These are phyloP conservation scores for Dasypus novemcinctus DNA, from an alignment of 2,113 vertebrate species.

Conservation along the genomic window DNA sequence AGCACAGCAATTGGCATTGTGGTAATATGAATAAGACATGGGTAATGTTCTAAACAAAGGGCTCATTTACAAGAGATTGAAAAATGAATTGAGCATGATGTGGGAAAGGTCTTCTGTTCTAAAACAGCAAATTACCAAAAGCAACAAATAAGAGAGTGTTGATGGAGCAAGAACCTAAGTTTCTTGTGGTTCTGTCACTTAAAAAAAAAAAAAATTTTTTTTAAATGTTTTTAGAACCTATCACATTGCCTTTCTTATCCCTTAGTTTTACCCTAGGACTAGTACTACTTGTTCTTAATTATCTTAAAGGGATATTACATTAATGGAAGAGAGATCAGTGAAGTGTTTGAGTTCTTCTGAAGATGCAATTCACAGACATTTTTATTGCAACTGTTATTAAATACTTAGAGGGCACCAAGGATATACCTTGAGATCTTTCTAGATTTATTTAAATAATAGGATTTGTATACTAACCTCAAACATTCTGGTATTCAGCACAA, in stretches of 20 bases:
- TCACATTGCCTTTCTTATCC: not conserved
- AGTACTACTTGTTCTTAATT: slow-evolving; percentile 5
- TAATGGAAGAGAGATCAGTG: not conserved
- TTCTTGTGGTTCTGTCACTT: not conserved
- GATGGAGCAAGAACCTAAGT: not conserved
- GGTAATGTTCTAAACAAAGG: not conserved
- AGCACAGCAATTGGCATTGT: not conserved
- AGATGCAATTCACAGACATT: not conserved
- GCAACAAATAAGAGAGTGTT: not conserved
- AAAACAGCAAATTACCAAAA: not conserved
- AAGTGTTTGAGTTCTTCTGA: not conserved
- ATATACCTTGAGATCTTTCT: not conserved
- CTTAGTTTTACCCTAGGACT: slow-evolving; percentile 2
- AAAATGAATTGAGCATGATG: not conserved
- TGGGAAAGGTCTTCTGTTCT: not conserved
- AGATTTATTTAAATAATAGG: slow-evolving; percentile 40
- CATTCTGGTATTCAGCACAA: slow-evolving; percentile 20
- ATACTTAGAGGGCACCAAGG: not conserved
- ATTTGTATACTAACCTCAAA: slow-evolving; percentile 51
- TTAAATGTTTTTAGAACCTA: not conserved
- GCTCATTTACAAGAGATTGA: slow-evolving; percentile 38
- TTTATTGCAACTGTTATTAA: not conserved
- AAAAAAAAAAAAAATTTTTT: too few relatives aligned
- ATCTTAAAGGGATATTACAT: not conserved
- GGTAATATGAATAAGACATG: not conserved